Conservation (phyloP, 2,888 invertebrate genomes). For the Orchesellides sinensis region DNA sequence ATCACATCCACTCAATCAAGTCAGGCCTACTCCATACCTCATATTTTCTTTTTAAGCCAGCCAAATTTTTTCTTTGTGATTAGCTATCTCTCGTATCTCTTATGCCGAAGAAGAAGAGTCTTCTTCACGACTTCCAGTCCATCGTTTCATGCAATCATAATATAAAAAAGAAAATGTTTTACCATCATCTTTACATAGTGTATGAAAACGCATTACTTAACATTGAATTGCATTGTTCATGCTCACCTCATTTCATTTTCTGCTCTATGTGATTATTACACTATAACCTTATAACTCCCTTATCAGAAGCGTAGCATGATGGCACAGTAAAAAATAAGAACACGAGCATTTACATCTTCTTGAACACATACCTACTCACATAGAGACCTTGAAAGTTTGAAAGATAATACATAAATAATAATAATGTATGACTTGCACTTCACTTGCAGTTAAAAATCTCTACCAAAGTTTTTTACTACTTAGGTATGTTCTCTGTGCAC, state of each 20-base stretch:
- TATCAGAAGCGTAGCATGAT: constrained; percentile 50
- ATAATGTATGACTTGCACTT: constrained; percentile 62
- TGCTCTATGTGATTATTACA: constrained; percentile 11
- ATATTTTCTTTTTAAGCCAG: constrained; percentile 33
- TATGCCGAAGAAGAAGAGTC: background rate
- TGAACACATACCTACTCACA: constrained; percentile 57
- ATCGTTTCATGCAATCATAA: no score
- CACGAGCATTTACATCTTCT: background rate
- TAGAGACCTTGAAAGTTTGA: constrained; percentile 62
- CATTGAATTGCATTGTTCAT: constrained; percentile 51
- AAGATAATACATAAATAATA: no score
- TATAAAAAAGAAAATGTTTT: constrained; percentile 9
- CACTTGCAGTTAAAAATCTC: constrained; percentile 30
- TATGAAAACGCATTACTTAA: constrained; percentile 11
- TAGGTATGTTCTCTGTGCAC: constrained; percentile 18
- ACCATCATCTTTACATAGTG: constrained; percentile 17
- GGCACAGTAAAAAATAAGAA: constrained; percentile 9
- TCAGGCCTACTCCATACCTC: constrained; percentile 16
- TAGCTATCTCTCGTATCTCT: constrained; percentile 41
- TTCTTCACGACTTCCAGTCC: constrained; percentile 19
- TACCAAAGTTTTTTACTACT: constrained; percentile 33
- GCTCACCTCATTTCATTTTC: constrained; percentile 63
- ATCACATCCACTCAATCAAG: background rate
- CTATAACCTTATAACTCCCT: constrained; percentile 8
- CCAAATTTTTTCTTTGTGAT: constrained; percentile 35